Base-by-base conservation (phyloP, 1,140 invertebrate genomes). In the Pseudomyrmex gracilis region DNA sequence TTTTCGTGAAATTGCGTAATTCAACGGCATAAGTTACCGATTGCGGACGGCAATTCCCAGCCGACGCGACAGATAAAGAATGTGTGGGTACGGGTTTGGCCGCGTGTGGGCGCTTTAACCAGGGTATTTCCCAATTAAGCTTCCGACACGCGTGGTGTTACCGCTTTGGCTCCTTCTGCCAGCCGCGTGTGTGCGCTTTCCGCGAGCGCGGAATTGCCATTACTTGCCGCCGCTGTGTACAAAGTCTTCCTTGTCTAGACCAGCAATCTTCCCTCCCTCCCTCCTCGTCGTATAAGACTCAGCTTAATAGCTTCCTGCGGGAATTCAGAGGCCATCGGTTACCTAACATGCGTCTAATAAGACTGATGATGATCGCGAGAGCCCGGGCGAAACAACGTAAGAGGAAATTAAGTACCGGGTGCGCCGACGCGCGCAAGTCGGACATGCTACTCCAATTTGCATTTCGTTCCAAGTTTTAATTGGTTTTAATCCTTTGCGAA, bases 61-160 rank as follows among this genome's bases (percentile, higher is more conserved):
- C 24, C 17, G 53, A 43, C 47, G 67, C 17, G 53, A 43, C 53
- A 73, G 86, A 87, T 78, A 87, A 87, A 84, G 86, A 87, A 87
- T 84, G 67, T 78, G 67, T 71, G 67, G 49, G 17, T 12, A 66
- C 49, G 61, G n/a, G n/a, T n/a, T n/a, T n/a, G n/a, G 47, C 49
- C 78, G 49, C 51, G 34, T 22, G 57, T 43, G 49, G 34, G 12
- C 34, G 34, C 61, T 51, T 61, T 57, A 67, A 47, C 12, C 47
- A 53, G 77, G 70, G 60, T 67, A 82, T 86, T 84, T 87, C 83
- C 85, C 86, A 87, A 87, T 87, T 87, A 87, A 87, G 73, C 73
- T 84, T 45, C 34, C 61, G 9, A 10, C 61, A 64, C 49, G 58
- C 60, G 47, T 45, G 66, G 55, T 45, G 55, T 12, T 15, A 34